Base-by-base conservation (phyloP, 2,113 vertebrate genomes). In the Microtus richardsoni region DNA sequence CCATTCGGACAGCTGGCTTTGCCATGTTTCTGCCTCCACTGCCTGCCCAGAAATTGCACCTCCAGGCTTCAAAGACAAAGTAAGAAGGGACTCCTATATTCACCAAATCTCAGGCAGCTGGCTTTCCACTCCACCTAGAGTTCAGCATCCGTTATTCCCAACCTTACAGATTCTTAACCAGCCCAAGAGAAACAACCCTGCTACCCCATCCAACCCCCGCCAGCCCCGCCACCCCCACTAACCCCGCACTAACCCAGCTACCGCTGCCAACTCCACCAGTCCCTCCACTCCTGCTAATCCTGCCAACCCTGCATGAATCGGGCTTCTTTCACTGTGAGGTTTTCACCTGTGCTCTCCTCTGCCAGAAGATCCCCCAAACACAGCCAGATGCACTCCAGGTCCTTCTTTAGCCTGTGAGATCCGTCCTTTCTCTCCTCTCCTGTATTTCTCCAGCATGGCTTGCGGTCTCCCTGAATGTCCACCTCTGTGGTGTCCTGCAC, bases 261-360 rank as follows among this genome's bases (percentile, higher is more conserved):
- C 0, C 17, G 0, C 5, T 6, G 54, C 54, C 17, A 58, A 19
- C 54, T 17, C 54, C 54, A 4, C 17, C 19, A 58, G 6, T 19
- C 5, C 58, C 58, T 1, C 58, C 19, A 58, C 19, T 19, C 58
- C 19, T 7, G 58, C 9, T 2, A 3, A 36, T 0, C 24, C 0
- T 41, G 5, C n/a, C 71, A 33, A 26, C 7, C 64, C 2, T 5
- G 24, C 9, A 0, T 28, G 71, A 68, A 78, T 13, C 3, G 1
- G 39, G 21, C 47, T 33, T 44, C 12, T 26, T 73, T 54, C 41
- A n/a, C 58, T 14, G 85, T 28, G 36, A 64, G 39, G 21, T 64
- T 79, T 95, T 71, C 52, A 24, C 49, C 92, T 2, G 39, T 30
- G 39, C 52, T 49, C 7, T n/a, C 52, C n/a, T 60, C 36, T 62